Base-by-base conservation (phyloP, 2,113 vertebrate species). In the Echinops telfairi region DNA sequence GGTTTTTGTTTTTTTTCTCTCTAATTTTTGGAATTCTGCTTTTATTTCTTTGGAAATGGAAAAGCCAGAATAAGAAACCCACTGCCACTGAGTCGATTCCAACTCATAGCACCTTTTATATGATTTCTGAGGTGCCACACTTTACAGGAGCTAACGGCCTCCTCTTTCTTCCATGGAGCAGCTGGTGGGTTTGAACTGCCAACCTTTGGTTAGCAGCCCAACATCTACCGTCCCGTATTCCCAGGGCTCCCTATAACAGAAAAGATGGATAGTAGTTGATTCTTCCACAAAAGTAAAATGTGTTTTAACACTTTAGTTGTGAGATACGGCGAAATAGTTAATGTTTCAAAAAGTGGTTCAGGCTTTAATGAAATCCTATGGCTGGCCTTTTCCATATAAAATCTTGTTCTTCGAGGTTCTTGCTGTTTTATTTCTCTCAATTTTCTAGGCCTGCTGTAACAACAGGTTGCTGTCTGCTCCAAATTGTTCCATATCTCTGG, bases 261-360 rank as follows among this genome's bases (percentile, higher is more conserved):
- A 62, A 81, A 57, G 22, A 16, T 91, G 58, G 23, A 14, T 33
- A 62, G 73, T 71, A 81, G 43, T 68, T 79, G 81, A 43, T 81
- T 89, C 16, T 95, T n/a, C 43, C n/a, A 47, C 12, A 58, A 71
- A 87, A 36, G 91, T 73, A 88, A 88, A 79, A 82, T 78, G n/a
- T 33, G 2, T 73, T 36, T 3, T 12, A 78, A 58, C 79, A 78
- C 53, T 78, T 47, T 36, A 88, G 16, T 60, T 82, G 1, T 91
- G 83, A 92, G 38, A 29, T 92, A 22, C 12, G 60, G 12, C 36
- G 29, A 60, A 90, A 20, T 38, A 68, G 47, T 73, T 84, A 62
- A 25, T 87, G 4, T 80, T 93, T 86, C 57, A 31, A 58, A 73
- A 75, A 92, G 64, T 58, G 53, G 10, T 86, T 57, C 22, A 22